Percentiles rank a stretch among this genome's conserved stretches.
Conservation (phyloP, 2,113 vertebrate species). For the Prochilodus magdalenae region DNA sequence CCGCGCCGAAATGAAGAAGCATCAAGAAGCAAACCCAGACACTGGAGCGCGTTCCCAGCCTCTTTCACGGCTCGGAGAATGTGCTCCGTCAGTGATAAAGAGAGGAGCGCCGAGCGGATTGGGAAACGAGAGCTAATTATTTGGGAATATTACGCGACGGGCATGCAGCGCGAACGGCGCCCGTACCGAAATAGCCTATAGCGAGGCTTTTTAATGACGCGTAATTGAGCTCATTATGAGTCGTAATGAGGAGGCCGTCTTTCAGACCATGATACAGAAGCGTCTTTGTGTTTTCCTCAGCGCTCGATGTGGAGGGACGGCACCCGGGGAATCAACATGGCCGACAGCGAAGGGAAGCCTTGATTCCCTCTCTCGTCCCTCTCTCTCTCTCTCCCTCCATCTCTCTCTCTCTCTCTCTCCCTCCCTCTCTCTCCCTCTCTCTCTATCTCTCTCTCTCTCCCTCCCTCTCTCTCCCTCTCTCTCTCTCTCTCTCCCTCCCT, state of each 20-base stretch:
- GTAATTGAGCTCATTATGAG: conserved; percentile 78
- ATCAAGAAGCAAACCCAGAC: background rate
- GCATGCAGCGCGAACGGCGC: conserved; percentile 47
- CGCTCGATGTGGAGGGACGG: background rate
- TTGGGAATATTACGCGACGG: conserved; percentile 65
- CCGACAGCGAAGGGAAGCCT: background rate
- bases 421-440: too few species aligned
- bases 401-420: background rate
- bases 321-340: conserved; percentile 1
- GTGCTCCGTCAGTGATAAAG: background rate
- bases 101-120: conserved; percentile 15
- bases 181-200: background rate
- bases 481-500: too few species aligned
- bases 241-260: conserved; percentile 61
- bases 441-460: too few species aligned
- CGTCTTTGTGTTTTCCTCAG: conserved; percentile 23
- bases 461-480: too few species aligned
- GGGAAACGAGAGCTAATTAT: conserved; percentile 71
- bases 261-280: conserved; percentile 15
- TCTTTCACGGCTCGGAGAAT: conserved; percentile 1
- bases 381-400: background rate
- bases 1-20: background rate
- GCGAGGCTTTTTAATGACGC: conserved; percentile 67
- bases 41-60: background rate
- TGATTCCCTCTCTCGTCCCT: background rate